phyloP scores from a whole-genome alignment of 2,888 invertebrate genomes.

The Tachina lurida region DNA sequence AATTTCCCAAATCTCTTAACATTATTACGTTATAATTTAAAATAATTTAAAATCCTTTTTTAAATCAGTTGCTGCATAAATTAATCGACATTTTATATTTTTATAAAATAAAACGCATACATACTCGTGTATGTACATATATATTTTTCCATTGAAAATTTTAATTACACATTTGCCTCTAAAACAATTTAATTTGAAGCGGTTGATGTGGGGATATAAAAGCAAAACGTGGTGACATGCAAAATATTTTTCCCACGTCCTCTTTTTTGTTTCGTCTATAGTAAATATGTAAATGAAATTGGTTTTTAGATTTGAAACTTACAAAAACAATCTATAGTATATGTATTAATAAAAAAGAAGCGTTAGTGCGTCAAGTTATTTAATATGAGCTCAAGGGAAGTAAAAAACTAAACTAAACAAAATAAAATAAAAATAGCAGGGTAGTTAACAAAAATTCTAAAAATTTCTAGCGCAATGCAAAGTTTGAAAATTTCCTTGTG shows the following conservation, averaged over 20 bases:
- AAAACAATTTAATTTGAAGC: conserved; percentile 11
- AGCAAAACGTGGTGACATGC: conserved; percentile 11
- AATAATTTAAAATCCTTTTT: background rate
- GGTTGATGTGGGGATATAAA: background rate
- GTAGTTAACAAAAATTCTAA: no score
- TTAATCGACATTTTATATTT: background rate
- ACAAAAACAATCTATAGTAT: background rate
- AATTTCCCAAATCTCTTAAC: background rate
- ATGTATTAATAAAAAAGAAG: background rate
- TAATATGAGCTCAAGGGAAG: background rate
- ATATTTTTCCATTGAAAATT: background rate
- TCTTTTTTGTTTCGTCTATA: background rate
- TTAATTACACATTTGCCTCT: background rate
- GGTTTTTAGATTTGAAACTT: conserved; percentile 25
- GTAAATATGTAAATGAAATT: conserved; percentile 46
- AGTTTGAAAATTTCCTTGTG: no score
- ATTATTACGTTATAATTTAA: background rate
- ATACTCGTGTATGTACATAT: no score
- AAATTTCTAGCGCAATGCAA: no score
- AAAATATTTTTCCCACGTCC: background rate
- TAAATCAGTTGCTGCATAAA: background rate
- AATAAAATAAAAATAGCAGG: background rate
- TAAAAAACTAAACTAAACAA: background rate
- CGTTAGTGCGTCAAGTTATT: conserved; percentile 23
- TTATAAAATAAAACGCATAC: no score